Conservation (phyloP, 2,888 invertebrate species). For the Poecilus cupreus region DNA sequence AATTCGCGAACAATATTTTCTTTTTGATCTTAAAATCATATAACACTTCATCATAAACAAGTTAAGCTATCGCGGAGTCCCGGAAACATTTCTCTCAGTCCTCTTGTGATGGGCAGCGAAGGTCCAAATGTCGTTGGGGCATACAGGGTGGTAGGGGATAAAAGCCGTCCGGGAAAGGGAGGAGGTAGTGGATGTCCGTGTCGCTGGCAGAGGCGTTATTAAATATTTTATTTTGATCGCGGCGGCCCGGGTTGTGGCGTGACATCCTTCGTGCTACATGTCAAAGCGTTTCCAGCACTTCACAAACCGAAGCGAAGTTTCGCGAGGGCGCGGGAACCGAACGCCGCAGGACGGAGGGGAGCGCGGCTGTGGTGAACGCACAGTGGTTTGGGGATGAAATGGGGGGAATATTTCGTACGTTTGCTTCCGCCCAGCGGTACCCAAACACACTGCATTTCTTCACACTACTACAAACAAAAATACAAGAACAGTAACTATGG, state of each 20-base stretch:
- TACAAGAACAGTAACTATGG: too few species aligned
- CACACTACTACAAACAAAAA: too few species aligned
- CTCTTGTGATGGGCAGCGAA: constrained; percentile 15
- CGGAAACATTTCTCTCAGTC: background rate
- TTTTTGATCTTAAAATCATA: constrained; percentile 35
- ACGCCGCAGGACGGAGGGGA: constrained; percentile 26
- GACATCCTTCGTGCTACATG: constrained; percentile 55
- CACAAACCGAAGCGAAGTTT: constrained; percentile 41
- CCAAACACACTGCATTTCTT: background rate
- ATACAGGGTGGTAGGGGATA: background rate
- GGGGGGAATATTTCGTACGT: constrained; percentile 52
- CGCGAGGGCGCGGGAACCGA: background rate
- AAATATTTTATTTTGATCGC: constrained; percentile 60
- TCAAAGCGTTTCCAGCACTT: constrained; percentile 55
- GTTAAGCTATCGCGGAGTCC: constrained; percentile 19
- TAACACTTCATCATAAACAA: constrained; percentile 35
- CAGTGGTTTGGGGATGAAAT: constrained; percentile 52
- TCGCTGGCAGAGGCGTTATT: constrained; percentile 55
- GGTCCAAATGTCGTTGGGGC: constrained; percentile 28
- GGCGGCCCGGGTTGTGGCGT: constrained; percentile 43
- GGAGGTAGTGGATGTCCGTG: constrained; percentile 51
- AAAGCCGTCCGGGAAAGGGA: background rate
- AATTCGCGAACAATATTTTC: constrained; percentile 1
- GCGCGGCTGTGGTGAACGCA: constrained; percentile 29
- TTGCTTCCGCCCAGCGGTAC: constrained; percentile 28